Base-by-base conservation (phyloP, 2,888 invertebrate species). In the Idaea straminata region DNA sequence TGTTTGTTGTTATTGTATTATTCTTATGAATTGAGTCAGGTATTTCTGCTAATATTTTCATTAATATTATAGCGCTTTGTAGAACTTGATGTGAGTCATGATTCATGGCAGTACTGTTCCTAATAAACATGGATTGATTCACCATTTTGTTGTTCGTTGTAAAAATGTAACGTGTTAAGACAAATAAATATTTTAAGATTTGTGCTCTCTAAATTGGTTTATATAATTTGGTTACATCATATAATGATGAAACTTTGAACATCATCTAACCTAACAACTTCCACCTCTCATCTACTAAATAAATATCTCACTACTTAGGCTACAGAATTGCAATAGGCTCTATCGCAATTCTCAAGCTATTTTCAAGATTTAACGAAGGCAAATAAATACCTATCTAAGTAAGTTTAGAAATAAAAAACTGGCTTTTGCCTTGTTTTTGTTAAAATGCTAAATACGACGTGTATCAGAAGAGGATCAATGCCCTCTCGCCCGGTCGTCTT, bases 221-320 rank as follows among this genome's bases (percentile, higher is more conserved):
- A 88, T 83, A 86, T 89, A 90, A 91, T 79, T 75, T 66, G 68
- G 81, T 91, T 92, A 88, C 83, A 86, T 90, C 89, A 91, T 81
- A 72, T 73, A 68, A 77, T 90, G 85, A 85, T 82, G 88, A 89
- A 88, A 91, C 72, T 78, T 83, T 73, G 77, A 83, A 81, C 84
- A 86, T 85, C 82, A 84, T 80, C 82, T 79, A 81, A 84, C 81
- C 83, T 82, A 85, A 85, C 78, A 77, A 84, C 83, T 84, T 81
- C 83, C 80, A 83, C 79, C 75, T 81, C 74, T 47, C 63, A 61
- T 62, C 79, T 70, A 72, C 69, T 72, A 76, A 76, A 74, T 71
- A 63, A 64, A 66, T 66, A 47, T 13, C 47, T 47, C 47, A 47
- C 47, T 47, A 47, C 47, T 47, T 47, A 47, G 47, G 25, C 13